phyloP scores from a whole-genome alignment of 2,888 invertebrate genomes.

The Leucania comma region DNA sequence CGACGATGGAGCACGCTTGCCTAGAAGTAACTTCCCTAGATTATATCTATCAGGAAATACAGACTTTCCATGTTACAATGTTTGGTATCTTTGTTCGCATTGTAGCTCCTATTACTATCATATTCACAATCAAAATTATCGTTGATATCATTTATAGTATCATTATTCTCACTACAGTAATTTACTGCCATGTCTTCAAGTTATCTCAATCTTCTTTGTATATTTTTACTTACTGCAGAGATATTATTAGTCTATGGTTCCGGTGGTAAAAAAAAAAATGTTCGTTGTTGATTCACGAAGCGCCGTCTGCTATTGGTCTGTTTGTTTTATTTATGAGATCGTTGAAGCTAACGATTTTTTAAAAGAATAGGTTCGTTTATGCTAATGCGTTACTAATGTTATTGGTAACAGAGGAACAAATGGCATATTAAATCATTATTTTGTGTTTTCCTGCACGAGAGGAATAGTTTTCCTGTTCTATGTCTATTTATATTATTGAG shows the following conservation, averaged over 20 bases:
- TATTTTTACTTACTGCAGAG: conserved; percentile 27
- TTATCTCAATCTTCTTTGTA: not conserved
- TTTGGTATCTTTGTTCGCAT: not conserved
- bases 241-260: conserved; percentile 45
- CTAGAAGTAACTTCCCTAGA: no score
- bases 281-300: conserved; percentile 55
- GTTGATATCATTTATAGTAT: not conserved
- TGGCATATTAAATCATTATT: not conserved
- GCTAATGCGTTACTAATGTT: conserved; percentile 14
- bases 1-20: no score
- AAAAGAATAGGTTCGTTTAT: conserved; percentile 6
- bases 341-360: conserved; percentile 52
- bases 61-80: no score
- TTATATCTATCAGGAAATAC: no score
- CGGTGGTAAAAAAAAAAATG: conserved; percentile 41
- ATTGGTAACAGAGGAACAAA: conserved; percentile 3
- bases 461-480: conserved; percentile 18
- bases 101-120: not conserved
- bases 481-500: conserved; percentile 10
- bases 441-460: conserved; percentile 16
- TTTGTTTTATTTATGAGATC: conserved; percentile 45
- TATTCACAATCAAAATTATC: not conserved
- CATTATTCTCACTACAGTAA: not conserved
- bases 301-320: conserved; percentile 45
- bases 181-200: conserved; percentile 1